phyloP scores from a whole-genome alignment of 2,888 invertebrate species.

The Andrena camellia region DNA sequence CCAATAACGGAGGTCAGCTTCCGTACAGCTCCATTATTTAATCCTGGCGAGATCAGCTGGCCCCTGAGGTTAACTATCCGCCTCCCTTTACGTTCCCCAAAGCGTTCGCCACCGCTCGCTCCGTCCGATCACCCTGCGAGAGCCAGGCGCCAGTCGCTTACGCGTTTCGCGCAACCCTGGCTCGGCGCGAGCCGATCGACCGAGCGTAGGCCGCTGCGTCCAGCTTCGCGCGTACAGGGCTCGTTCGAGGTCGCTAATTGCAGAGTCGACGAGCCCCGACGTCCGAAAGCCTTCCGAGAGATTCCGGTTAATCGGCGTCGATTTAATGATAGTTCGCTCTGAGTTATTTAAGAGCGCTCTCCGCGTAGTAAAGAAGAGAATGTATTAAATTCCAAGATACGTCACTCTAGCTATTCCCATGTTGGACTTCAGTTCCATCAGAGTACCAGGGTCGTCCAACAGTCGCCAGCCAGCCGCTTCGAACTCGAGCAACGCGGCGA shows the following conservation, averaged over 20 bases:
- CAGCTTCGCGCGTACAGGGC: background rate
- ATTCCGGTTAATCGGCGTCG: background rate
- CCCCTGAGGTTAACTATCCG: slow-evolving; percentile 62
- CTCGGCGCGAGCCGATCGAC: background rate
- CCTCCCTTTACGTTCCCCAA: slow-evolving; percentile 51
- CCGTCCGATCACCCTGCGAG: background rate
- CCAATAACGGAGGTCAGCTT: slow-evolving; percentile 78
- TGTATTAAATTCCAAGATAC: slow-evolving; percentile 68
- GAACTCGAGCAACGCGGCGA: slow-evolving; percentile 58
- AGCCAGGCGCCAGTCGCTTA: background rate
- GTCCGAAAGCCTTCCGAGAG: background rate
- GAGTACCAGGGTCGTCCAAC: slow-evolving; percentile 88
- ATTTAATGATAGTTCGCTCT: slow-evolving; percentile 4
- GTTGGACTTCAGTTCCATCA: slow-evolving; percentile 95
- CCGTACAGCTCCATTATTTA: slow-evolving; percentile 52
- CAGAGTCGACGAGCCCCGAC: background rate
- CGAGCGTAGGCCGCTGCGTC: background rate
- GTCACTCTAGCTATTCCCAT: slow-evolving; percentile 86
- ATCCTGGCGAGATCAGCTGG: slow-evolving; percentile 44
- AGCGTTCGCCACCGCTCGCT: background rate
- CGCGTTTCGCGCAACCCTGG: background rate
- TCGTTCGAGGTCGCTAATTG: background rate
- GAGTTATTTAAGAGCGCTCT: slow-evolving; percentile 27
- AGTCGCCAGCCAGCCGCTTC: slow-evolving; percentile 50
- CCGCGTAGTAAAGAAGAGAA: slow-evolving; percentile 45